These are phyloP conservation scores for Platyscapa corneri DNA, from an alignment of 1,140 invertebrate species.

Conservation along the genomic window DNA sequence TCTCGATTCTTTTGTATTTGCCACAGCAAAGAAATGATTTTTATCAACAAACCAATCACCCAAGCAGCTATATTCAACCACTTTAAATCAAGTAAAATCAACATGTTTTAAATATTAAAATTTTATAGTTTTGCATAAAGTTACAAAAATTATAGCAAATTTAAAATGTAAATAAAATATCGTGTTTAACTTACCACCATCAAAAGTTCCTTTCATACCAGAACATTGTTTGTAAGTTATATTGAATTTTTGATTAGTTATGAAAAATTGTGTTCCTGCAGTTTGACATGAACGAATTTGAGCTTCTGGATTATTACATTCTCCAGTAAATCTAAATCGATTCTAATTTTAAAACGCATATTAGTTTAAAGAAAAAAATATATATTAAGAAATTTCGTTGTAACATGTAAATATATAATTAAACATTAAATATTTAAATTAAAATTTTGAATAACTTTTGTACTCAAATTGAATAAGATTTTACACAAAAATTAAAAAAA, in stretches of 20 bases:
- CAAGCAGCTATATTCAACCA: conserved; percentile 93
- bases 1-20: conserved; percentile 94
- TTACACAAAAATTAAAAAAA: no score
- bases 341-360: conserved; percentile 73
- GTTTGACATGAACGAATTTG: conserved; percentile 95
- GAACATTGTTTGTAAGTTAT: conserved; percentile 94
- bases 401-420: no score
- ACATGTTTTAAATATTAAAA: no score
- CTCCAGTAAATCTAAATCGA: conserved; percentile 91
- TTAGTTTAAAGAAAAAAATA: neutral
- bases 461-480: no score
- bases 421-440: neutral
- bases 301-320: conserved; percentile 90
- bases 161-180: neutral
- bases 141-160: no score
- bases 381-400: no score
- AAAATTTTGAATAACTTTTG: no score
- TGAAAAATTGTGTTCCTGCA: conserved; percentile 95
- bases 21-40: conserved; percentile 95
- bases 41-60: conserved; percentile 97
- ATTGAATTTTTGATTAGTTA: conserved; percentile 97
- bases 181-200: conserved; percentile 78
- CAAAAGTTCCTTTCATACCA: conserved; percentile 89
- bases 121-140: no score
- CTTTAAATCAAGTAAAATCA: conserved; percentile 66